Evolutionary conservation across 2,888 invertebrate genomes (phyloP).

Genomic region (Agriopis marginaria): DNA sequence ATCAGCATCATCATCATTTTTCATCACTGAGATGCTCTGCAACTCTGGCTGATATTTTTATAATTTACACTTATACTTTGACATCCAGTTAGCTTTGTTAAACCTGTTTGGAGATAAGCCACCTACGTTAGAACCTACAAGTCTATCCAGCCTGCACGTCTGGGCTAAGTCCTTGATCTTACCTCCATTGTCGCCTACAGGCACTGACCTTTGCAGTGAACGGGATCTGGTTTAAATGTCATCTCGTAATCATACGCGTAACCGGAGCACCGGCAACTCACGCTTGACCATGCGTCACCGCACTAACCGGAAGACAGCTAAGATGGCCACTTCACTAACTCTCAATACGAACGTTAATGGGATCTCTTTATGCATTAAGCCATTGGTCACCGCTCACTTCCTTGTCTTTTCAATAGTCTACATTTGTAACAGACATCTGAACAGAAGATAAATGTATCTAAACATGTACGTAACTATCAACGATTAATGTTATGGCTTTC

Average conservation of each 20-base stretch:
- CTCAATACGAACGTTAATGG: conserved; percentile 32
- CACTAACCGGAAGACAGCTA: conserved; percentile 32
- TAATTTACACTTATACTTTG: conserved; percentile 22
- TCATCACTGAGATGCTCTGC: neutral
- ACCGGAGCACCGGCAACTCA: conserved; percentile 36
- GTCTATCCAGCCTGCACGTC: conserved; percentile 31
- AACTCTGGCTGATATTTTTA: neutral
- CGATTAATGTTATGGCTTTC: conserved; percentile 44
- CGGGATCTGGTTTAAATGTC: conserved; percentile 61
- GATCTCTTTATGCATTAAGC: conserved; percentile 33
- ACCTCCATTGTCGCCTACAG: conserved; percentile 54
- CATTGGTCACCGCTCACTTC: conserved; percentile 43
- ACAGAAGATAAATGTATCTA: conserved; percentile 38
- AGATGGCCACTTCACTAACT: conserved; percentile 31
- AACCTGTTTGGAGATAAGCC: conserved; percentile 31
- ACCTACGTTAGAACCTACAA: conserved; percentile 27
- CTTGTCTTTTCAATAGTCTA: conserved; percentile 42
- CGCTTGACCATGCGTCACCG: conserved; percentile 22
- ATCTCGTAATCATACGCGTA: conserved; percentile 55
- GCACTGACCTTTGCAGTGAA: conserved; percentile 64
- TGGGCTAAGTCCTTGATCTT: conserved; percentile 64
- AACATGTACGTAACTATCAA: conserved; percentile 36
- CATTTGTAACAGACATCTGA: conserved; percentile 32
- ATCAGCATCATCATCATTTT: no score
- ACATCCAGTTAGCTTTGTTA: conserved; percentile 27